Evolutionary conservation across 1,140 invertebrate genomes (phyloP).

Genomic region (Philotrypesis tridentata): DNA sequence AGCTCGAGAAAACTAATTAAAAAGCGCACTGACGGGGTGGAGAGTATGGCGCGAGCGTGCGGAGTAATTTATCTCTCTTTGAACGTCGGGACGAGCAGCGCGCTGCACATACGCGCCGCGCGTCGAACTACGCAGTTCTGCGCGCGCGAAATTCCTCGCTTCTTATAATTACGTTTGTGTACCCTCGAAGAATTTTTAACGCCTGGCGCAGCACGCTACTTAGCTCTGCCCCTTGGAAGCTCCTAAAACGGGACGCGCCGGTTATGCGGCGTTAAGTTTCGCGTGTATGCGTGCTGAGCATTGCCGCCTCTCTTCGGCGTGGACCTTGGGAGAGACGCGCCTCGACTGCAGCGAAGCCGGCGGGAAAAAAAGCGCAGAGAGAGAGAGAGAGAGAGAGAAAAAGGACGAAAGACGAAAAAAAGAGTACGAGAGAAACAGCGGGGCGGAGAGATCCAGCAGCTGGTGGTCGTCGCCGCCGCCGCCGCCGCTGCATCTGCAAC

Average conservation of each 20-base stretch:
- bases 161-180: slow-evolving; percentile 36
- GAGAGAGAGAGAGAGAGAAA: neutral
- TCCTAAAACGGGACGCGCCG: slow-evolving; percentile 13
- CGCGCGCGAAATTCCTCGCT: slow-evolving; percentile 38
- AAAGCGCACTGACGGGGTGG: neutral
- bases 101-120: neutral
- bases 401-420: neutral
- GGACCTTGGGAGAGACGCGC: slow-evolving; percentile 28
- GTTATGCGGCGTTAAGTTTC: slow-evolving; percentile 20
- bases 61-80: slow-evolving; percentile 29
- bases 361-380: too few relatives aligned
- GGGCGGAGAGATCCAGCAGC: slow-evolving; percentile 38
- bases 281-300: neutral
- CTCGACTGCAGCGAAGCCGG: too few relatives aligned
- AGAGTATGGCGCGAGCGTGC: neutral
- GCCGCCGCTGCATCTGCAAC: slow-evolving; percentile 16
- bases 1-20: slow-evolving; percentile 10
- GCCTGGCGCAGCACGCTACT: neutral
- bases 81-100: neutral
- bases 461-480: slow-evolving; percentile 34
- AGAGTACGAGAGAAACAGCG: neutral
- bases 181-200: slow-evolving; percentile 29
- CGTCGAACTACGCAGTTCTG: neutral
- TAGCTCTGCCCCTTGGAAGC: neutral
- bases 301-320: neutral